Evolutionary conservation across 2,797 vertebrate genomes (phyloP).

Genomic region (Huso huso): DNA sequence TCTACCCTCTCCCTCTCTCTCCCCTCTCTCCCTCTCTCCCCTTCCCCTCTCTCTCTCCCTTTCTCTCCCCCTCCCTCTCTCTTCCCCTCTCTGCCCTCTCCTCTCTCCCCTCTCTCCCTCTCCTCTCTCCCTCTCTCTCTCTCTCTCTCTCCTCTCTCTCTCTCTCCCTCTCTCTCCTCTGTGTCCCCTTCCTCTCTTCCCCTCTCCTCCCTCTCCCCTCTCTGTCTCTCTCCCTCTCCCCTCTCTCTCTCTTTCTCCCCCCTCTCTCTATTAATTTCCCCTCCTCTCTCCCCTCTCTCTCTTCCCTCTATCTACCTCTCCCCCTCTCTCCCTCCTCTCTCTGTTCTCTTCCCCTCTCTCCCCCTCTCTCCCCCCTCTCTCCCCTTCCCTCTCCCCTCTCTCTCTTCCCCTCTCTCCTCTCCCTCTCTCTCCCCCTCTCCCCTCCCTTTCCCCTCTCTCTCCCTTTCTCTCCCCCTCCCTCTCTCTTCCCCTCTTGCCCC

Average conservation of each 20-base stretch:
- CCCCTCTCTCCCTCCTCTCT: background rate
- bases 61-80: slow-evolving; percentile 2
- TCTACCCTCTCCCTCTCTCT: background rate
- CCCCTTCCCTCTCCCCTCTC: background rate
- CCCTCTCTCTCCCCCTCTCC: too few species aligned
- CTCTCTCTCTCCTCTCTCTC: too few species aligned
- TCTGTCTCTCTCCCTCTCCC: too few species aligned
- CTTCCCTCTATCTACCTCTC: too few species aligned
- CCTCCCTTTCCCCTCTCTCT: background rate
- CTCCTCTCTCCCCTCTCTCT: too few species aligned
- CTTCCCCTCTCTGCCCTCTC: background rate
- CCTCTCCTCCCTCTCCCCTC: too few species aligned
- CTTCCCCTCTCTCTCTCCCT: background rate
- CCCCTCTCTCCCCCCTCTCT: background rate
- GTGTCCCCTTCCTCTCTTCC: too few species aligned
- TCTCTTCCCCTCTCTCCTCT: too few species aligned
- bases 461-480: background rate
- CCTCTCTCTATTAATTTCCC: too few species aligned
- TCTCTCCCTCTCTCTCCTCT: too few species aligned
- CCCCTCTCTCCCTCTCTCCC: background rate
- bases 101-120: background rate
- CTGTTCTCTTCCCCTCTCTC: background rate
- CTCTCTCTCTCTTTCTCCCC: too few species aligned
- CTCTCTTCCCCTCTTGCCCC: background rate
- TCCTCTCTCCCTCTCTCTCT: background rate